A percentile compares a stretch with the other conserved stretches of the same genome.
phyloP scores from a whole-genome alignment of 2,113 vertebrate species.

The Ondatra zibethicus region DNA sequence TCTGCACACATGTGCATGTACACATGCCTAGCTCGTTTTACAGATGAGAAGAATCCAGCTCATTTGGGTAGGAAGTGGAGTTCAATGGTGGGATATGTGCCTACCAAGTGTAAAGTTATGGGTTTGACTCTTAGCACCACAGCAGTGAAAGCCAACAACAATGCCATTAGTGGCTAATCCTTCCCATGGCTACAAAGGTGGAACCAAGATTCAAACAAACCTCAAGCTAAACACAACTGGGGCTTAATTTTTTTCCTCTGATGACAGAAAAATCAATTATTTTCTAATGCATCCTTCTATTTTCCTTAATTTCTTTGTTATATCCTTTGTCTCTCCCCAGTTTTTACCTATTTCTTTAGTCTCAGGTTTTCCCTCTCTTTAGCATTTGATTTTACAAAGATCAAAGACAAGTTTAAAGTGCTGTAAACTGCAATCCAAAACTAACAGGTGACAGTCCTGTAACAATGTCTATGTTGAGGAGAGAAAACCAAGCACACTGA shows the following conservation, averaged over 20 bases:
- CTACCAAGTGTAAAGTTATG: background rate
- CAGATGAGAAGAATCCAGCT: background rate
- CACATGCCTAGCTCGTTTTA: background rate
- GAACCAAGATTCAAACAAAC: background rate
- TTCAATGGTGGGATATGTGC: background rate
- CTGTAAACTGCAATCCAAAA: background rate
- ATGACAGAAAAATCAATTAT: background rate
- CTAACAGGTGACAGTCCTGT: background rate
- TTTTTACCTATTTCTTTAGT: background rate
- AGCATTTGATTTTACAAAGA: background rate
- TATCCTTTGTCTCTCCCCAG: background rate
- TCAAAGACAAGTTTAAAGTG: background rate
- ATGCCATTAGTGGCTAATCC: background rate
- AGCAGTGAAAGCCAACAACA: background rate
- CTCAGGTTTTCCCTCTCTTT: background rate
- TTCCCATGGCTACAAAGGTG: background rate
- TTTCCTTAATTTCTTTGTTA: conserved; percentile 48
- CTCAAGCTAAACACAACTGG: background rate
- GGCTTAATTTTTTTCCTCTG: background rate
- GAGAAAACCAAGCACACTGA: background rate
- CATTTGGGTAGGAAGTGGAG: background rate
- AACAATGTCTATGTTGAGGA: background rate
- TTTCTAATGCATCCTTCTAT: background rate
- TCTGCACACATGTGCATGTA: background rate
- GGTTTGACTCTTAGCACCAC: background rate